Evolutionary conservation across 2,113 vertebrate genomes (phyloP).

Genomic region (Pimephales promelas): DNA sequence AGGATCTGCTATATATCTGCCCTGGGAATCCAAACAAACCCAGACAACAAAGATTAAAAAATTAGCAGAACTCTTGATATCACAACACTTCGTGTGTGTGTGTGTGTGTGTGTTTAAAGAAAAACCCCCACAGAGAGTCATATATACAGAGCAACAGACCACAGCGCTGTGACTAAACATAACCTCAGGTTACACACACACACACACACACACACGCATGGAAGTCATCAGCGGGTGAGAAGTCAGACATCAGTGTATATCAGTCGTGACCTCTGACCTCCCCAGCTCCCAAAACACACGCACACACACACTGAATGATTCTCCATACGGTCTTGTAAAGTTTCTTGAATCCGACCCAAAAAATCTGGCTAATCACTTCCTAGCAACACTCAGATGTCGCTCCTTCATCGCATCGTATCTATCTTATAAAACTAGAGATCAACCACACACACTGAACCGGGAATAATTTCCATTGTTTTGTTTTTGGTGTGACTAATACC

Average conservation of each 20-base stretch:
- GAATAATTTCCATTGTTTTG: slow-evolving; percentile 74
- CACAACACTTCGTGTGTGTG: not conserved
- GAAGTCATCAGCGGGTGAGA: slow-evolving; percentile 61
- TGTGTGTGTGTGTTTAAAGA: not conserved
- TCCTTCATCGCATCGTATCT: not conserved
- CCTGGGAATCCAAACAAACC: not conserved
- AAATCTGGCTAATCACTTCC: not conserved
- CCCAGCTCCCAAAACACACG: slow-evolving; percentile 43
- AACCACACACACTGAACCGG: slow-evolving; percentile 18
- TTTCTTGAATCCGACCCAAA: not conserved
- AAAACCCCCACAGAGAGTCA: not conserved
- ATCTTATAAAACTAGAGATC: not conserved
- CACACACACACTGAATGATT: slow-evolving; percentile 60
- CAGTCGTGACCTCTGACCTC: slow-evolving; percentile 54
- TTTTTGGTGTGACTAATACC: slow-evolving; percentile 75
- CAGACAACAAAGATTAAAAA: not conserved
- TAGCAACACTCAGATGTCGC: not conserved
- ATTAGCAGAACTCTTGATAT: not conserved
- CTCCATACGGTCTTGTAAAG: slow-evolving; percentile 69
- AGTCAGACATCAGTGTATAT: slow-evolving; percentile 53
- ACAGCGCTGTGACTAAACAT: slow-evolving; percentile 2
- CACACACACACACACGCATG: slow-evolving; percentile 40
- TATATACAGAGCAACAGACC: slow-evolving; percentile 18
- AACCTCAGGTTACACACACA: slow-evolving; percentile 18
- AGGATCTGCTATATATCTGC: not conserved